Conservation (phyloP, 1,140 invertebrate genomes). For the Saxidomus purpurata region DNA sequence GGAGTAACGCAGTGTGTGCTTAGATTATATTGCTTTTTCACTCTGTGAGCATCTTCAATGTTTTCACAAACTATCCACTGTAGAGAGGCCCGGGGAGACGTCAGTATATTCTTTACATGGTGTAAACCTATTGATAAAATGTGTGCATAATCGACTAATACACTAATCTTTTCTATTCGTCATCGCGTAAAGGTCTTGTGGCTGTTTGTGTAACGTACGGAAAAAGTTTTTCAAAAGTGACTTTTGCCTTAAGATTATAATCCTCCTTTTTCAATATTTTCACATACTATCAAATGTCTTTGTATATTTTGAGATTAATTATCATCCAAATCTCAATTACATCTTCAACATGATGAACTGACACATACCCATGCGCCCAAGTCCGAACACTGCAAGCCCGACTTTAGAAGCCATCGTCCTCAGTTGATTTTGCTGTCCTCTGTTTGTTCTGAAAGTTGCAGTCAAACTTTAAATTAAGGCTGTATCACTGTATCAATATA, state of each 20-base stretch:
- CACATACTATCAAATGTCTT: background rate
- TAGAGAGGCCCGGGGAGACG: constrained; percentile 87
- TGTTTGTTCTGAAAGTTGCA: no score
- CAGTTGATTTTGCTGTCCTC: no score
- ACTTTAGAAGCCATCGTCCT: constrained; percentile 30
- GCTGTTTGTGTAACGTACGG: background rate
- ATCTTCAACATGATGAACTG: no score
- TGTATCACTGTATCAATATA: no score
- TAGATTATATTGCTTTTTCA: constrained; percentile 88
- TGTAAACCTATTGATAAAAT: constrained; percentile 86
- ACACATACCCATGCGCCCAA: constrained; percentile 41
- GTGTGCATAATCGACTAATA: background rate
- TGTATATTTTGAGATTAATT: background rate
- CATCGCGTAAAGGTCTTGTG: background rate
- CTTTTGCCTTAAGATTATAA: background rate
- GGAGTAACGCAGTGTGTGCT: constrained; percentile 86
- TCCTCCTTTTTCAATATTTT: background rate
- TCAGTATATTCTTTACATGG: constrained; percentile 88
- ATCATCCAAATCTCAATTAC: background rate
- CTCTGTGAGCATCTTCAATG: constrained; percentile 85
- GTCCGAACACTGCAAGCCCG: constrained; percentile 42
- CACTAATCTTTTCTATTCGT: background rate
- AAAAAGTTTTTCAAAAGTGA: background rate
- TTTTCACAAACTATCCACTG: constrained; percentile 89
- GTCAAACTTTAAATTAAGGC: no score